These are phyloP conservation scores for Steinernema khuongi DNA, from an alignment of 1,140 invertebrate genomes.

Conservation along the genomic window DNA sequence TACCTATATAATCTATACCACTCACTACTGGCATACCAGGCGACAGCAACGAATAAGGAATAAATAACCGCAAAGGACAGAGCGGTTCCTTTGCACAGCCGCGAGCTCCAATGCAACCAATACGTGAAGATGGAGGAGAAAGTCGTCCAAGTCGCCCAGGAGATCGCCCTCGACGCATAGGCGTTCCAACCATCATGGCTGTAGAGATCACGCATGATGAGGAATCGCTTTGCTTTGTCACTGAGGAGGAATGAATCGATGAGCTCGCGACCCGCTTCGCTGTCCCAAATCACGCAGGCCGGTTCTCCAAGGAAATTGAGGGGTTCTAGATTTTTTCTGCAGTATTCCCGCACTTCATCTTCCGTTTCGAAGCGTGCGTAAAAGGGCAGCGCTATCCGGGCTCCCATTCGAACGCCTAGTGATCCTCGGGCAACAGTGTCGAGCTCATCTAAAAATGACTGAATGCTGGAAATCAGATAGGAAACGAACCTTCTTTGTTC, in stretches of 20 bases:
- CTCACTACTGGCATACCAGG: constrained; percentile 33
- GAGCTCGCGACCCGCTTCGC: constrained; percentile 18
- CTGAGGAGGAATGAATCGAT: constrained; percentile 20
- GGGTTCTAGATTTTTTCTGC: constrained; percentile 4
- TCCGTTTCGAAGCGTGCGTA: constrained; percentile 23
- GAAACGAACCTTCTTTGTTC: not conserved
- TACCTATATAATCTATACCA: constrained; percentile 38
- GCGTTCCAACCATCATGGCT: constrained; percentile 34
- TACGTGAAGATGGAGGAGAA: constrained; percentile 41
- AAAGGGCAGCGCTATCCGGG: constrained; percentile 30
- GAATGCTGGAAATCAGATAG: not conserved
- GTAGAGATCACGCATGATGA: constrained; percentile 34
- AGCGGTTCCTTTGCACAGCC: constrained; percentile 18
- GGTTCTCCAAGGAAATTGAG: constrained; percentile 28
- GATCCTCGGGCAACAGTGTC: constrained; percentile 36
- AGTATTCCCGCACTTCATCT: constrained; percentile 32
- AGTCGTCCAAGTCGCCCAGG: constrained; percentile 39
- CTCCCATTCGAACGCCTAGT: constrained; percentile 33
- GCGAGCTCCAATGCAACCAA: constrained; percentile 29
- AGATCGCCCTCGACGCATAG: constrained; percentile 32
- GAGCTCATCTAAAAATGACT: constrained; percentile 27
- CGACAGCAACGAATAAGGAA: constrained; percentile 20
- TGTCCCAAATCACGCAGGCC: constrained; percentile 30
- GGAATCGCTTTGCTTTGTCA: constrained; percentile 31
- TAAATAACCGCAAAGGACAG: constrained; percentile 31